phyloP scores from a whole-genome alignment of 2,888 invertebrate genomes.

The Agelastica alni region DNA sequence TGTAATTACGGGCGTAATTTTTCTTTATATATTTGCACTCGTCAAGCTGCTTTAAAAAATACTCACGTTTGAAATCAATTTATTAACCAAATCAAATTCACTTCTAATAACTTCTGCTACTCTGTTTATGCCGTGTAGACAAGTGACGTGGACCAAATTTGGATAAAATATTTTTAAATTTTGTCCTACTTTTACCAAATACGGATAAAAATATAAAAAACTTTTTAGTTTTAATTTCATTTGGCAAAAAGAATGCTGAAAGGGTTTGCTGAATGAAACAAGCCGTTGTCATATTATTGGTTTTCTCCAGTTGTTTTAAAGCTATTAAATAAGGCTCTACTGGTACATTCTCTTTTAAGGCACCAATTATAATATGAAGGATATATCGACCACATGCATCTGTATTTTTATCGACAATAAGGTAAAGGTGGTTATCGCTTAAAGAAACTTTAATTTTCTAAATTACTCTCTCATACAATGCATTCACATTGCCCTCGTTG shows the following conservation, averaged over 20 bases:
- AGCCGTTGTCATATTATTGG: too few species aligned
- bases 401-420: neutral
- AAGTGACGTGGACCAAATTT: neutral
- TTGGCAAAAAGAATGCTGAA: neutral
- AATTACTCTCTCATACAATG: neutral
- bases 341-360: neutral
- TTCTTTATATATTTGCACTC: too few species aligned
- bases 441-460: neutral
- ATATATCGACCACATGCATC: neutral
- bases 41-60: neutral
- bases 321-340: neutral
- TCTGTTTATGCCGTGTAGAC: neutral
- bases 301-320: neutral
- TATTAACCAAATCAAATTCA: neutral
- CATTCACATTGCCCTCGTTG: too few species aligned
- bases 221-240: neutral
- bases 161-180: neutral
- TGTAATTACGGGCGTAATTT: neutral
- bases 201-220: neutral
- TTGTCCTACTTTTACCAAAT: too few species aligned
- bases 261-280: neutral
- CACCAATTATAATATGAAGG: neutral
- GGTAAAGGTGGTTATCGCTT: neutral
- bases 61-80: neutral
- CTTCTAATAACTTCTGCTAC: too few species aligned